Conservation (phyloP, 1,140 invertebrate species). For the Galleria mellonella region DNA sequence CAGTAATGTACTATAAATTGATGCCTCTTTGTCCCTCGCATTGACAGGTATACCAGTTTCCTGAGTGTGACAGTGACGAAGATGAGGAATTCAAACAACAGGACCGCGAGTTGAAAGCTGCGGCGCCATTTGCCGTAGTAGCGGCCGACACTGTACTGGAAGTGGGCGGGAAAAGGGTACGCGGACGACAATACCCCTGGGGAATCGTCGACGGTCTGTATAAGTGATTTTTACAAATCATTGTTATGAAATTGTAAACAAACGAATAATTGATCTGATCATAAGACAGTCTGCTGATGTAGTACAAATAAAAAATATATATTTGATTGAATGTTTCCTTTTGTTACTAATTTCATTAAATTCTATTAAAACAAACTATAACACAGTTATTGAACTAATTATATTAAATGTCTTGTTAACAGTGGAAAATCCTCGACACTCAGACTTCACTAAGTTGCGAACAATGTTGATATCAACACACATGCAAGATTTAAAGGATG, state of each 20-base stretch:
- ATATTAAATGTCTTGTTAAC: slow-evolving; percentile 5
- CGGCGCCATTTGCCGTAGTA: slow-evolving; percentile 97
- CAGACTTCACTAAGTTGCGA: slow-evolving; percentile 96
- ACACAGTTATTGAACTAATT: too few relatives aligned
- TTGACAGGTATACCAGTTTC: slow-evolving; percentile 89
- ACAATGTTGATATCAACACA: slow-evolving; percentile 98
- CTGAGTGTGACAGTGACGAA: slow-evolving; percentile 95
- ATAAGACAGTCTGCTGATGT: neutral
- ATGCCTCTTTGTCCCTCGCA: neutral
- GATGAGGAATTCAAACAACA: slow-evolving; percentile 95
- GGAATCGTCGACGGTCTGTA: slow-evolving; percentile 93
- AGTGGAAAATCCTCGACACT: slow-evolving; percentile 98
- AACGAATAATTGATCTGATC: too few relatives aligned
- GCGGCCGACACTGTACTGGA: slow-evolving; percentile 97
- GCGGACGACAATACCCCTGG: slow-evolving; percentile 97
- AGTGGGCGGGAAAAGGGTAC: slow-evolving; percentile 89
- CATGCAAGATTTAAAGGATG: slow-evolving; percentile 96
- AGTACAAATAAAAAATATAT: too few relatives aligned
- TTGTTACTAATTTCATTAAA: too few relatives aligned
- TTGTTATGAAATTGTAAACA: too few relatives aligned
- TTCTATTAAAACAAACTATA: too few relatives aligned
- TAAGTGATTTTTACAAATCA: slow-evolving; percentile 7
- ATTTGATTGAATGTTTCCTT: too few relatives aligned
- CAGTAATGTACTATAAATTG: too few relatives aligned
- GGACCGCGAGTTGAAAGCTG: slow-evolving; percentile 91